Percentiles rank a stretch among this genome's conserved stretches.
Conservation (phyloP, 2,797 vertebrate genomes). For the Octomys mimax region DNA sequence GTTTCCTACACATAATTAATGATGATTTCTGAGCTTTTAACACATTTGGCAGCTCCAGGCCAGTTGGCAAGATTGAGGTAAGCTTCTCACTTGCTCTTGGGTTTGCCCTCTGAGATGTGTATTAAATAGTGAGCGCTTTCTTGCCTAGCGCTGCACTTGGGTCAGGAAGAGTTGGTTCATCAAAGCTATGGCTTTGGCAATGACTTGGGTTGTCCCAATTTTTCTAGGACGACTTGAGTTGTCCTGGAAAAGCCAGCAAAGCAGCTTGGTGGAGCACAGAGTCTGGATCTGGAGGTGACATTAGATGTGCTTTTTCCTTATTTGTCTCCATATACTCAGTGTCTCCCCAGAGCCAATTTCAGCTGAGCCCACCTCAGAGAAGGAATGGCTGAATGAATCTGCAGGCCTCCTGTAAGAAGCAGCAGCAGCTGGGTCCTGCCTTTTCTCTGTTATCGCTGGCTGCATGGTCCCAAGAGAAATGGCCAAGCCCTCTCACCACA, state of each 20-base stretch:
- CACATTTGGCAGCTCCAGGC: not conserved
- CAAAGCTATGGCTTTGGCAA: not conserved
- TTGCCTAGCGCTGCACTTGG: not conserved
- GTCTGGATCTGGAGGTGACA: not conserved
- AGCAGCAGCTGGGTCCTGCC: not conserved
- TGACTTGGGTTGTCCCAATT: not conserved
- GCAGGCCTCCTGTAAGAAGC: not conserved
- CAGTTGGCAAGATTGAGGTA: not conserved
- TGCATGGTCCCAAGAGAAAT: not conserved
- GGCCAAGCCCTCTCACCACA: not conserved
- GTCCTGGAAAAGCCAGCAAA: not conserved
- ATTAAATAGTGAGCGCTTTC: not conserved
- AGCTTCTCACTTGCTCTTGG: not conserved
- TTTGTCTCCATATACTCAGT: not conserved
- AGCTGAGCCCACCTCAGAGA: not conserved
- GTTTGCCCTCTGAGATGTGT: not conserved
- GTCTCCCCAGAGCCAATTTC: not conserved
- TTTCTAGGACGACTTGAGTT: not conserved
- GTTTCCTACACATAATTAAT: accelerated
- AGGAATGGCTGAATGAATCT: not conserved
- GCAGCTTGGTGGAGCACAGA: not conserved
- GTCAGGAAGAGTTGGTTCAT: not conserved
- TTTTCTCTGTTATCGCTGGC: not conserved
- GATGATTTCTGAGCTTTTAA: not conserved
- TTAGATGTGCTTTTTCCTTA: not conserved